Conservation (phyloP, 2,888 invertebrate species). For the Ophion slaviceki region DNA sequence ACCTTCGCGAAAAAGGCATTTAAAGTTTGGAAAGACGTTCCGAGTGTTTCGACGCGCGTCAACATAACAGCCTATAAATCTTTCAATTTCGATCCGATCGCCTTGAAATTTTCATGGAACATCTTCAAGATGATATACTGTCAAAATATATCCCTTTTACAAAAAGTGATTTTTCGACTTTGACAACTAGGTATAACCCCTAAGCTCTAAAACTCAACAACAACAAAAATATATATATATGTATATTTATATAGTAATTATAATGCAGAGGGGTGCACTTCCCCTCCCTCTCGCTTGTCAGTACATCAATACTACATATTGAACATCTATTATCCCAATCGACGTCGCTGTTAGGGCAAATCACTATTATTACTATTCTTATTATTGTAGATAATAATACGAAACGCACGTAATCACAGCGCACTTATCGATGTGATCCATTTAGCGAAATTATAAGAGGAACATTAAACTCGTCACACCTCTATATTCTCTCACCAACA, state of each 20-base stretch:
- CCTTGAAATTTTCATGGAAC: no score
- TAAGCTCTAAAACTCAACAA: neutral
- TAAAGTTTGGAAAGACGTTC: no score
- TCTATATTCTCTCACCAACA: constrained; percentile 61
- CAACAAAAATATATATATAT: constrained; percentile 21
- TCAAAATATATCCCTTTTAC: no score
- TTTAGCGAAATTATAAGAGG: constrained; percentile 50
- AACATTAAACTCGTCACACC: constrained; percentile 58
- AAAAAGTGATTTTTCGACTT: no score
- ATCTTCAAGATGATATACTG: no score
- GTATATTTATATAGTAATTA: constrained; percentile 43
- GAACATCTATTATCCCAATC: constrained; percentile 66
- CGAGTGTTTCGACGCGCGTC: no score
- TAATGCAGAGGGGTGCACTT: constrained; percentile 48
- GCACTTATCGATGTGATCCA: constrained; percentile 54
- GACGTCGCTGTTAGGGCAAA: constrained; percentile 64
- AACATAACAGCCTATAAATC: no score
- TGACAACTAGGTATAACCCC: no score
- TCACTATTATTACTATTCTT: constrained; percentile 42
- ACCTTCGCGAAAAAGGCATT: no score
- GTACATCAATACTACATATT: constrained; percentile 68
- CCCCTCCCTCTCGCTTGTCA: constrained; percentile 66
- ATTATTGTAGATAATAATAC: constrained; percentile 43
- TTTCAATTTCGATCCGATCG: no score
- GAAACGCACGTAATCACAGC: constrained; percentile 37